These are phyloP conservation scores for Argyrosomus regius DNA, from an alignment of 2,797 vertebrate species.

Conservation along the genomic window DNA sequence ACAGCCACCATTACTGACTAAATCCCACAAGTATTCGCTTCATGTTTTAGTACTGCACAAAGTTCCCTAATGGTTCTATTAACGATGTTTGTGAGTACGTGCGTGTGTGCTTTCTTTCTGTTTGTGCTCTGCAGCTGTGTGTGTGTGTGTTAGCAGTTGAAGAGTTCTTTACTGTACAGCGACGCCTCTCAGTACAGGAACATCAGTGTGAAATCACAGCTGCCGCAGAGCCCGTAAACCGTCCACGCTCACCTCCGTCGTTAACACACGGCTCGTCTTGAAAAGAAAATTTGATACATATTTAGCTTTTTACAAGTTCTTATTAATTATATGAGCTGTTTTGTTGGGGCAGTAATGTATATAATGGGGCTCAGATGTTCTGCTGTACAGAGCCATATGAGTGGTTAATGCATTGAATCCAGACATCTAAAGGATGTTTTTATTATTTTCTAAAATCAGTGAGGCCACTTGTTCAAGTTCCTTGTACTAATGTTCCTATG, in stretches of 20 bases:
- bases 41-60: constrained; percentile 66
- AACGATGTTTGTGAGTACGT: constrained; percentile 52
- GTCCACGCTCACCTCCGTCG: constrained; percentile 37
- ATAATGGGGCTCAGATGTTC: constrained; percentile 58
- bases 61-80: constrained; percentile 73
- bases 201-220: constrained; percentile 55
- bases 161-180: constrained; percentile 28
- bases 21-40: constrained; percentile 75
- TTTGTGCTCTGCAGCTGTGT: constrained; percentile 33
- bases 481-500: background rate
- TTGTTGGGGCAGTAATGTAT: constrained; percentile 49
- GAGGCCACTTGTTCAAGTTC: background rate
- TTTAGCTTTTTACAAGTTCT: constrained; percentile 56
- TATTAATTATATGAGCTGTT: constrained; percentile 68
- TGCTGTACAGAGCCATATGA: constrained; percentile 15
- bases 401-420: constrained; percentile 33
- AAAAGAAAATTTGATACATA: constrained; percentile 62
- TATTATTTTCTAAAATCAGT: constrained; percentile 16
- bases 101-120: constrained; percentile 20
- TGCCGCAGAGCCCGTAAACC: constrained; percentile 43
- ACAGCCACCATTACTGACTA: constrained; percentile 69
- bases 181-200: constrained; percentile 36
- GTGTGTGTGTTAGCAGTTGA: constrained; percentile 2
- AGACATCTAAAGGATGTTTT: constrained; percentile 33
- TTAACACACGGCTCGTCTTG: constrained; percentile 61